phyloP scores from a whole-genome alignment of 2,797 vertebrate genomes.

The Neomorphus geoffroyi region DNA sequence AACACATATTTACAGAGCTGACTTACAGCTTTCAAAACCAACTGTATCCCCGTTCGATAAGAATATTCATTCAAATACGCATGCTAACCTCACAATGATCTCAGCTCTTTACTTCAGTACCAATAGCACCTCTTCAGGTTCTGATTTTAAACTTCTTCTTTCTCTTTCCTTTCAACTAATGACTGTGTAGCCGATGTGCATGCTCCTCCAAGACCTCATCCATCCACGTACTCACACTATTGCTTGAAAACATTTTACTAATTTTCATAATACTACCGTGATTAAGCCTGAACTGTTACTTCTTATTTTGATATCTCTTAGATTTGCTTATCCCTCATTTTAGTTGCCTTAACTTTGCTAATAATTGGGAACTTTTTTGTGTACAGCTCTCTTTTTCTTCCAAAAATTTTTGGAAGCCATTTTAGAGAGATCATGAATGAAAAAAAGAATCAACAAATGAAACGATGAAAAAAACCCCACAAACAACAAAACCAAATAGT shows the following conservation, averaged over 20 bases:
- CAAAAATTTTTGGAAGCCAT: background rate
- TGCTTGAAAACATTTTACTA: background rate
- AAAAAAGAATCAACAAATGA: background rate
- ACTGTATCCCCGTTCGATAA: background rate
- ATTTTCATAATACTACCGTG: background rate
- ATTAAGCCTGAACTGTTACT: background rate
- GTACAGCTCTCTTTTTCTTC: background rate
- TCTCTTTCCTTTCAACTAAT: background rate
- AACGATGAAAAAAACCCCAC: background rate
- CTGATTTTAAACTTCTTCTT: background rate
- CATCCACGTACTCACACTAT: rapidly evolving
- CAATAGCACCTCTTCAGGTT: background rate
- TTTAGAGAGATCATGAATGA: background rate
- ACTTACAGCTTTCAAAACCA: background rate
- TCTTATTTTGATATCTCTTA: background rate
- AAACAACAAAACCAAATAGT: rapidly evolving
- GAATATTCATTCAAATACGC: background rate
- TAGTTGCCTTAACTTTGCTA: background rate
- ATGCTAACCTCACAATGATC: background rate
- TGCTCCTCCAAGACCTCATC: background rate
- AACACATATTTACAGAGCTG: background rate
- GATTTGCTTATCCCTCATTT: background rate
- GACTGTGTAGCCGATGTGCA: background rate
- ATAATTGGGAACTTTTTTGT: background rate
- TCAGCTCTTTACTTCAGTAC: background rate